Evolutionary conservation across 2,113 vertebrate species (phyloP).

Genomic region (Barbus barbus): DNA sequence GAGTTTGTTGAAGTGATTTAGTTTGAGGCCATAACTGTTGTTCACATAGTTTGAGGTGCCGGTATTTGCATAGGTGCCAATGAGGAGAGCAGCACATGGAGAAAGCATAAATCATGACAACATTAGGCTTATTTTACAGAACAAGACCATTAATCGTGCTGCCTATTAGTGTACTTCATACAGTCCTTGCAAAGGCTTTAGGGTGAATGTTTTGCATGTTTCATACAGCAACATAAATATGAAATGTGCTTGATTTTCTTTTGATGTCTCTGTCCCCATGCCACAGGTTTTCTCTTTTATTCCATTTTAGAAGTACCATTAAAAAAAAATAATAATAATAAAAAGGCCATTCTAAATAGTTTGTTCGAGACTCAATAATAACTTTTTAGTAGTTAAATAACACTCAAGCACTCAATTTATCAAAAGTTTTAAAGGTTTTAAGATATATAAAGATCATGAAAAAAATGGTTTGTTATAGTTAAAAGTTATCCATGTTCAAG

Average conservation of each 20-base stretch:
- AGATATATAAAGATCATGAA: neutral
- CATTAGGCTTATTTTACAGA: constrained; percentile 75
- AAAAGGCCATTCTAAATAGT: neutral
- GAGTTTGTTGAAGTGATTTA: constrained; percentile 5
- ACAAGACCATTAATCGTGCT: constrained; percentile 74
- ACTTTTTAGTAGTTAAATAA: neutral
- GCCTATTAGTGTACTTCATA: constrained; percentile 33
- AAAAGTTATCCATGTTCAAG: neutral
- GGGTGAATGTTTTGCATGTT: neutral
- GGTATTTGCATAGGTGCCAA: constrained; percentile 60
- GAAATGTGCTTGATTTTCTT: neutral
- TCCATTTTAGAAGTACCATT: constrained; percentile 21
- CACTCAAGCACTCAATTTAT: neutral
- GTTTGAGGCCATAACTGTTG: constrained; percentile 3
- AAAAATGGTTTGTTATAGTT: neutral
- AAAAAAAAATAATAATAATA: neutral
- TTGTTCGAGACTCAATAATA: neutral
- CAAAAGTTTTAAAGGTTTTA: neutral
- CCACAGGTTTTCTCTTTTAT: constrained; percentile 37
- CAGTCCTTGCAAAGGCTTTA: constrained; percentile 15
- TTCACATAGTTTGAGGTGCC: neutral
- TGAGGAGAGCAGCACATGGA: constrained; percentile 67
- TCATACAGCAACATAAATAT: neutral
- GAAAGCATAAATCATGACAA: constrained; percentile 78
- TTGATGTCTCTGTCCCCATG: constrained; percentile 12